Base-by-base conservation (phyloP, 1,140 invertebrate species). In the Thaumatotibia leucotreta region DNA sequence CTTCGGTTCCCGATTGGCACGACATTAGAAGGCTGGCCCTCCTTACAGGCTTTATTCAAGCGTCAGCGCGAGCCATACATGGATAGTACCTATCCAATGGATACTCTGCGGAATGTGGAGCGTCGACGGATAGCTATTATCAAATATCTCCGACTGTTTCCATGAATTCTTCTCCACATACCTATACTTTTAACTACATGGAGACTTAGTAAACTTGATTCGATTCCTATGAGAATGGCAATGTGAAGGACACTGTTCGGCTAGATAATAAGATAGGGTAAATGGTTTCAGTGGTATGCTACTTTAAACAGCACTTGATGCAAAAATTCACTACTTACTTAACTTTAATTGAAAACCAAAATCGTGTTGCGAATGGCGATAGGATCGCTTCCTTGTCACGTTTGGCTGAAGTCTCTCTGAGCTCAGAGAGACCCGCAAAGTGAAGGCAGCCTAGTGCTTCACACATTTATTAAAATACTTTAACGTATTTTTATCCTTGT, bases 1-100 rank as follows among this genome's bases (percentile, higher is more conserved):
- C 68, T 86, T 83, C 76, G 74, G 80, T 80, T 85, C 77, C 74
- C 73, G 77, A 81, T 84, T 80, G 69, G 64, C 75, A 70, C 74
- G 72, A 79, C 74, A 81, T 80, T 79, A 75, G 72, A 76, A 63
- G 32, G 63, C 64, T 66, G 63, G 64, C 11, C 64, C 70, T 73
- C 50, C 33, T 22, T 17, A 58, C 14, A 58, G 52, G n/a, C 52
- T 58, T 54, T 54, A 58, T 58, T 58, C 52, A 58, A 58, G 52
- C 52, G 24, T 58, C 52, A 24, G 22, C 23, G 23, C 52, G 24
- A 58, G 2, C 52, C 52, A 58, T 58, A 58, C 52, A 31, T 58
- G 52, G 52, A 14, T 6, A 10, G 22, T 8, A n/a, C n/a, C n/a
- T n/a, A n/a, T n/a, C n/a, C n/a, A n/a, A n/a, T n/a, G n/a, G n/a